Base-by-base conservation (phyloP, 2,888 invertebrate genomes). In the Hartigia nigra region DNA sequence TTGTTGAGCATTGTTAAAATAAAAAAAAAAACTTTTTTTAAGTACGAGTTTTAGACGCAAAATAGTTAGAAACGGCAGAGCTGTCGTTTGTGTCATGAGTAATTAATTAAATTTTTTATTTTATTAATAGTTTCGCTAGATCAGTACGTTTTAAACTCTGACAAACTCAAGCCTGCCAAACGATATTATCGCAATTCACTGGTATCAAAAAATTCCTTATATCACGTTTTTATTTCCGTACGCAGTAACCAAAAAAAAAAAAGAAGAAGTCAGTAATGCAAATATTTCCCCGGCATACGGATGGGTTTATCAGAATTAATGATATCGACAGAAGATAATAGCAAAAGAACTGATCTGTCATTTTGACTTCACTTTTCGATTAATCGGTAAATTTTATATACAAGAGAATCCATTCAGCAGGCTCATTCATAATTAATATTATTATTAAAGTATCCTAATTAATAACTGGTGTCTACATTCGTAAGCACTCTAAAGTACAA, bases 371-470 rank as follows among this genome's bases (percentile, higher is more conserved):
- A 55, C 23, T 55, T 55, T 55, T 5, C 23, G 23, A 55, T 55
- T 55, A 14, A 9, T 2, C 23, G 14, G 55, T 55, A 14, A 55
- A 55, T 55, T 55, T 78, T 78, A 78, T 78, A 78, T 78, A 78
- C 78, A 78, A 78, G 78, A 78, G 12, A 69, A 72, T 78, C 78
- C 75, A 74, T 77, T 76, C 75, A 36, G 39, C 70, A 39, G 34
- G 70, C 75, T 75, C 70, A 76, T 75, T 76, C 72, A 78, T 5
- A 69, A 55, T 34, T 78, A 75, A 78, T 70, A 72, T 78, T 75
- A 75, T 76, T 75, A 55, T 55, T 31, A 75, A 70, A 70, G 37
- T 70, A 74, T 39, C 31, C 31, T 70, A 78, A 78, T 78, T 31
- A 70, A 55, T 75, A 32, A 70, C 72, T 78, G 70, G 70, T 78